Base-by-base conservation (phyloP, 2,888 invertebrate species). In the Blera fallax region DNA sequence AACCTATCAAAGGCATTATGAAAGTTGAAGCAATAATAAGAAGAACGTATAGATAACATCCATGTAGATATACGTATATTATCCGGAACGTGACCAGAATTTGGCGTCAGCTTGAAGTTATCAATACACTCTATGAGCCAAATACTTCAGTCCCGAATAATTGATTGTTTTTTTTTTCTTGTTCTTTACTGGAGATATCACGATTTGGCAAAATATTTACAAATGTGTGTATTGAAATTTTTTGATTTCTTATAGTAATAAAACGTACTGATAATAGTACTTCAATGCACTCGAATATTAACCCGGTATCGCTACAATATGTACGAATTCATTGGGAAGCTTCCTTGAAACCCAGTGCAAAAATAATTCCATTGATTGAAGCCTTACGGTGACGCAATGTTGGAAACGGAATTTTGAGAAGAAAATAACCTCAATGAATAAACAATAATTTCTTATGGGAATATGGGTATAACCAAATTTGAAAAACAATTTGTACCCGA, bases 41-140 rank as follows among this genome's bases (percentile, higher is more conserved):
- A 48, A 56, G n/a, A 29, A 65, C 32, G 48, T n/a, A 58, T 32
- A 58, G 58, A 77, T 65, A 67, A 67, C 32, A 16, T 16, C 50
- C 11, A 21, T 6, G n/a, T 56, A 37, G 8, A 32, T 56, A n/a
- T 10, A n/a, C n/a, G n/a, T 24, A 32, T 43, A 29, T 50, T 62
- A 62, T 52, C 43, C 52, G 14, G 8, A 77, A 77, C 77, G 77
- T 77, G 77, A 77, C 77, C 21, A 29, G 77, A 77, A 77, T 77
- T 32, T 14, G 48, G 16, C 29, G 67, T 62, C 73, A 62, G 52
- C 43, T 69, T 10, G 29, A 67, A 67, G 24, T 40, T 60, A 67
- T 67, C 67, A 60, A 50, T 50, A 48, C 21, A 11, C 32, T 58
- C n/a, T 58, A 77, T 40, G 77, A 52, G 29, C 50, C 32, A 24